These are phyloP conservation scores for Peromyscus leucopus DNA, from an alignment of 2,113 vertebrate species.

Conservation along the genomic window DNA sequence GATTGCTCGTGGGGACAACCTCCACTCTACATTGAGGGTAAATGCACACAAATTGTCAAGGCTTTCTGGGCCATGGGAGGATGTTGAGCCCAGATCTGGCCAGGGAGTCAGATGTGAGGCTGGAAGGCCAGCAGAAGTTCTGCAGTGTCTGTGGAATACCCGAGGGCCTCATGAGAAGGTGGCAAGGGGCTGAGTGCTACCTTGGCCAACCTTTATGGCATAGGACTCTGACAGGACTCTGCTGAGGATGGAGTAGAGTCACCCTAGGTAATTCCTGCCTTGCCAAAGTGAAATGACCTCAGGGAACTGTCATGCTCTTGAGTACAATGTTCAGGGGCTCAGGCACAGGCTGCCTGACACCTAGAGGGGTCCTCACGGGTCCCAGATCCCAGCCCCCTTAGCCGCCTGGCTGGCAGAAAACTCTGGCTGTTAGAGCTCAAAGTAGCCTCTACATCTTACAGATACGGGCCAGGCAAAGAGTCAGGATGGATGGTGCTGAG, in stretches of 20 bases:
- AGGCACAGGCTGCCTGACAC: not conserved
- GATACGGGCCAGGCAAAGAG: not conserved
- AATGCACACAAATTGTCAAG: not conserved
- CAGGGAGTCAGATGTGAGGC: not conserved
- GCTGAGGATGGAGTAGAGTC: not conserved
- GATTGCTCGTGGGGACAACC: fast-evolving
- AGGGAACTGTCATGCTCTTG: not conserved
- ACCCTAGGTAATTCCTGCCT: not conserved
- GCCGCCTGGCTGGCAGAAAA: not conserved
- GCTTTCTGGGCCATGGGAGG: too few species aligned
- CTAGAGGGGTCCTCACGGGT: not conserved
- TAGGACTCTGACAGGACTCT: not conserved
- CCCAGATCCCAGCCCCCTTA: not conserved
- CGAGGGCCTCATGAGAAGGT: not conserved
- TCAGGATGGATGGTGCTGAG: not conserved
- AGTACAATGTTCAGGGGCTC: not conserved
- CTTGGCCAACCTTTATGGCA: not conserved
- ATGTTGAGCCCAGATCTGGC: not conserved
- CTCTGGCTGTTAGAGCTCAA: not conserved
- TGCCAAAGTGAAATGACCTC: not conserved
- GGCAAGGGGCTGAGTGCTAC: not conserved
- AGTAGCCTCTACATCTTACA: too few species aligned
- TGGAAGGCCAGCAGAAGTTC: not conserved
- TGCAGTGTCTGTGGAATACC: not conserved
- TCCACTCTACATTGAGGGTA: not conserved